These are phyloP conservation scores for Acrocera orbiculus DNA, from an alignment of 2,888 invertebrate species.

Conservation along the genomic window DNA sequence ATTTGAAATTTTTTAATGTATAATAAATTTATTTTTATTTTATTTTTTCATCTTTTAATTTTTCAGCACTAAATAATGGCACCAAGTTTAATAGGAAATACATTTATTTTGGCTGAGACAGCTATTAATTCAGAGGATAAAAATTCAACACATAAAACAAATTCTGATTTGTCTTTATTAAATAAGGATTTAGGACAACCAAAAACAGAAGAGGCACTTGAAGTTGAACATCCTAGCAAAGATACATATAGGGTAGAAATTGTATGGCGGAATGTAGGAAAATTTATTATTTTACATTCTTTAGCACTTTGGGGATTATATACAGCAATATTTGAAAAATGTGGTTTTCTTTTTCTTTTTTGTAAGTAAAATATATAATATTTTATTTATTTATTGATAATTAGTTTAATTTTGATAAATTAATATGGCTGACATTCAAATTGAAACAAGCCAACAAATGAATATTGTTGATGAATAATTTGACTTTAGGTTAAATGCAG, in stretches of 20 bases:
- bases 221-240: slow-evolving; percentile 3
- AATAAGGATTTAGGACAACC: neutral
- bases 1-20: too few species aligned
- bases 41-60: too few species aligned
- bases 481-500: too few species aligned
- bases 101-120: slow-evolving; percentile 37
- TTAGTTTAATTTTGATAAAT: too few species aligned
- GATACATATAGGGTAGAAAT: slow-evolving; percentile 40
- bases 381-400: too few species aligned
- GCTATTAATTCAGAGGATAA: slow-evolving; percentile 20
- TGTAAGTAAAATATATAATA: neutral
- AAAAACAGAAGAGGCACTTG: slow-evolving; percentile 6
- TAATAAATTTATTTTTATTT: too few species aligned
- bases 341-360: neutral
- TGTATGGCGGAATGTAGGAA: slow-evolving; percentile 63
- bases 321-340: slow-evolving; percentile 21
- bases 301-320: slow-evolving; percentile 44
- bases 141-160: slow-evolving; percentile 8
- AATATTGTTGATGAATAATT: too few species aligned
- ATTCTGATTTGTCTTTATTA: too few species aligned
- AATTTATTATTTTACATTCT: slow-evolving; percentile 51
- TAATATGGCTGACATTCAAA: too few species aligned
- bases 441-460: too few species aligned
- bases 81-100: slow-evolving; percentile 42
- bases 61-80: too few species aligned